Evolutionary conservation across 2,797 vertebrate genomes (phyloP).

Genomic region (Cygnus olor): DNA sequence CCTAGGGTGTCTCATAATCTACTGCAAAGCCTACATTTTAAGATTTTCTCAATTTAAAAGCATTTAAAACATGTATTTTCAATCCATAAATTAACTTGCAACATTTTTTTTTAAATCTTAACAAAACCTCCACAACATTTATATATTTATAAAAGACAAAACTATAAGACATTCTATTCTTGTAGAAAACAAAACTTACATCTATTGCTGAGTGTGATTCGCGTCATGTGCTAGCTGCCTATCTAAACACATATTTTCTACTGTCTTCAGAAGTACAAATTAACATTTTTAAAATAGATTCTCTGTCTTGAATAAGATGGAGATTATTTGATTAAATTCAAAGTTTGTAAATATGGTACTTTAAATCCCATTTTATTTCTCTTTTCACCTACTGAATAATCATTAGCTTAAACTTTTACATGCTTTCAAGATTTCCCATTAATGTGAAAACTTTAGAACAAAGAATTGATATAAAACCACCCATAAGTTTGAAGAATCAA

Average conservation of each 20-base stretch:
- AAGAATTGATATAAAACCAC: background rate
- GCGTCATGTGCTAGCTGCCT: background rate
- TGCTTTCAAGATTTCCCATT: background rate
- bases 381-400: background rate
- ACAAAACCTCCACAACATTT: accelerated
- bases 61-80: background rate
- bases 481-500: background rate
- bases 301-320: background rate
- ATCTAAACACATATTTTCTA: background rate
- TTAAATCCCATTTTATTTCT: background rate
- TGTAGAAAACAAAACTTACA: background rate
- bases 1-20: background rate
- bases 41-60: background rate
- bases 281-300: background rate
- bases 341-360: background rate
- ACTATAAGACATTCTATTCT: background rate
- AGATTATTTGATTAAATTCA: background rate
- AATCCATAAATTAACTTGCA: background rate
- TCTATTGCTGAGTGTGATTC: background rate
- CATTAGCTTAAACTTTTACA: background rate
- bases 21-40: background rate
- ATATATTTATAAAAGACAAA: background rate
- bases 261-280: background rate
- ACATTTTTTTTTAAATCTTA: background rate
- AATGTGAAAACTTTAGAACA: background rate